Percentiles rank a stretch among this genome's conserved stretches.
phyloP scores from a whole-genome alignment of 2,113 vertebrate genomes.

The Eclectus roratus region DNA sequence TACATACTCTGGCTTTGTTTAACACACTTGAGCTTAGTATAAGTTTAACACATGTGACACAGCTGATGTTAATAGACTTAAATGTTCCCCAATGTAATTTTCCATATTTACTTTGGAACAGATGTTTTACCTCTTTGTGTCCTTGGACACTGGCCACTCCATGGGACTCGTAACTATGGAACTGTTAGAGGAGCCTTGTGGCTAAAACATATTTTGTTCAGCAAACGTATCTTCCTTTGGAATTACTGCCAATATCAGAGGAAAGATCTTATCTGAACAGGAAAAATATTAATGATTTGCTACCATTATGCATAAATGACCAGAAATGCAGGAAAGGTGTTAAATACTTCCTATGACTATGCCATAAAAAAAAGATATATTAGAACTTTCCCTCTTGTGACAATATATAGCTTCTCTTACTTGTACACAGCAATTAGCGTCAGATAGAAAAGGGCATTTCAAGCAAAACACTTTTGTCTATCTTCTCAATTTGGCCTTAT shows the following conservation, averaged over 20 bases:
- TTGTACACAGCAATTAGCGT: background rate
- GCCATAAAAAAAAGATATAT: background rate
- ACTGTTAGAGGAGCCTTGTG: background rate
- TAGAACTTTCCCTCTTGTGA: background rate
- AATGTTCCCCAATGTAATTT: conserved; percentile 41
- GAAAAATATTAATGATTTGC: background rate
- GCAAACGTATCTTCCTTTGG: background rate
- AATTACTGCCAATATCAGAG: background rate
- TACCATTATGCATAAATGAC: background rate
- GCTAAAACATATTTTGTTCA: background rate
- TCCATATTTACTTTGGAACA: conserved; percentile 54
- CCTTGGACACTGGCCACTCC: conserved; percentile 28
- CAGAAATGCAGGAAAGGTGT: background rate
- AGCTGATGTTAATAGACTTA: conserved; percentile 46
- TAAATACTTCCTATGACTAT: background rate
- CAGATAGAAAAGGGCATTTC: background rate
- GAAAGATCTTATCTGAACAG: background rate
- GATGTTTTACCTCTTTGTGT: conserved; percentile 13
- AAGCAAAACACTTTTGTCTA: background rate
- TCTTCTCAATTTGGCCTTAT: background rate
- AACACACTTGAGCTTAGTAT: background rate
- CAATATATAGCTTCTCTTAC: background rate
- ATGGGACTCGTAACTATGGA: conserved; percentile 5
- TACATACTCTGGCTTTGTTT: background rate
- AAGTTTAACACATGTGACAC: conserved; percentile 40